A percentile compares a stretch with the other conserved stretches of the same genome.
Conservation (phyloP, 2,797 vertebrate species). For the Coilia nasus region DNA sequence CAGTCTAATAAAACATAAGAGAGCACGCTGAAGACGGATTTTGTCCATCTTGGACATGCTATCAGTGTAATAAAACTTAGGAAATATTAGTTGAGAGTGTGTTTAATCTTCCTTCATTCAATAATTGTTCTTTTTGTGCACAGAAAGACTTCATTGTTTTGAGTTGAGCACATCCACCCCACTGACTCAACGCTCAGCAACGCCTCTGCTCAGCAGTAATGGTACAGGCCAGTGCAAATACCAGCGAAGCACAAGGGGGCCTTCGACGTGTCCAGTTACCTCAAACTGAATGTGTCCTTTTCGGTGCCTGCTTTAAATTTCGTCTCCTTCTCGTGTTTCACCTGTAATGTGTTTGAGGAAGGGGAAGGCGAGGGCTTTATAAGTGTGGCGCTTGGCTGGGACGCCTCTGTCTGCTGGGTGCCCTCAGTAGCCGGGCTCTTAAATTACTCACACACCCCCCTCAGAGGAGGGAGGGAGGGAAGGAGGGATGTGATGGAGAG, state of each 20-base stretch:
- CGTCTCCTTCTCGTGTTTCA: background rate
- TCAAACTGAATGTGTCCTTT: background rate
- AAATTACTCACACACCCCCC: conserved; percentile 27
- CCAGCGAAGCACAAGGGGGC: background rate
- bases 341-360: conserved; percentile 11
- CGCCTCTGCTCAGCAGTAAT: background rate
- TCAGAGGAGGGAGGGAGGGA: background rate
- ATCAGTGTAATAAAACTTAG: too few relatives aligned
- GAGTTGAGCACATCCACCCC: too few relatives aligned
- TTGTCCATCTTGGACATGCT: too few relatives aligned
- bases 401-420: background rate
- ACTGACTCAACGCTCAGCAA: background rate
- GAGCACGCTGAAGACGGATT: too few relatives aligned
- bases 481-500: background rate
- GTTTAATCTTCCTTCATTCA: too few relatives aligned
- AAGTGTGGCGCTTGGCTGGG: background rate
- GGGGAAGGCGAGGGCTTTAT: background rate
- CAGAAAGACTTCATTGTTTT: too few relatives aligned
- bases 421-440: conserved; percentile 18
- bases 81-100: too few relatives aligned
- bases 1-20: too few relatives aligned
- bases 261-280: background rate
- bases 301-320: background rate
- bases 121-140: too few relatives aligned
- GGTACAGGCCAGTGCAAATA: background rate